These are phyloP conservation scores for Achatina immaculata DNA, from an alignment of 1,140 invertebrate genomes.

Conservation along the genomic window DNA sequence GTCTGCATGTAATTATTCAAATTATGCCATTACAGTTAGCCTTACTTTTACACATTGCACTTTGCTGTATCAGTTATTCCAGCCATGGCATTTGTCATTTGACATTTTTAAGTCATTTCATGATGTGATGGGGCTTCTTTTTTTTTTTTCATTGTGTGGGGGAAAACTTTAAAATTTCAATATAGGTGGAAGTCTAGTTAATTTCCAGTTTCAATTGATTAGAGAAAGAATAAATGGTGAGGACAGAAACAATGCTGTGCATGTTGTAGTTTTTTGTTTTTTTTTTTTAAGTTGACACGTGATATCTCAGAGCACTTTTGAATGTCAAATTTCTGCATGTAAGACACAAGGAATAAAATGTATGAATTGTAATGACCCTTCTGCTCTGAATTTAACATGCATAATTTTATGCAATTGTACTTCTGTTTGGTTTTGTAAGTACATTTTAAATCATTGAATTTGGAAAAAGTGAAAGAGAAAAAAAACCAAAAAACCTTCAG, in stretches of 20 bases:
- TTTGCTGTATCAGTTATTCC: too few species aligned
- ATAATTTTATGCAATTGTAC: constrained; percentile 36
- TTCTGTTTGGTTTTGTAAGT: constrained; percentile 34
- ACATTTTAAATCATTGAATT: constrained; percentile 19
- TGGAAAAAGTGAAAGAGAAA: constrained; percentile 2
- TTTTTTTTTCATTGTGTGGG: too few species aligned
- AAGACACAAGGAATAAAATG: neutral
- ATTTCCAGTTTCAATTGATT: too few species aligned
- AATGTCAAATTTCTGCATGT: neutral
- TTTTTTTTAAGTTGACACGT: neutral
- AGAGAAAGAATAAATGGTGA: neutral
- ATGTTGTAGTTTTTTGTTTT: too few species aligned
- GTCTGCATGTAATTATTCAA: too few species aligned
- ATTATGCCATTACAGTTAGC: too few species aligned
- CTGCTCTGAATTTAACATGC: constrained; percentile 7
- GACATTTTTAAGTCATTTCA: too few species aligned
- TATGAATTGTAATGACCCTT: neutral
- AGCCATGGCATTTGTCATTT: too few species aligned
- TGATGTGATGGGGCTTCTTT: too few species aligned
- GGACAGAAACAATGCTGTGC: neutral
- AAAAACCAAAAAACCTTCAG: neutral
- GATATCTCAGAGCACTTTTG: neutral
- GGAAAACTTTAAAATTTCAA: too few species aligned
- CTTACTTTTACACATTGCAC: too few species aligned
- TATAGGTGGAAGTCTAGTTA: too few species aligned